Conservation (phyloP, 1,140 invertebrate genomes). For the Rhynchophorus ferrugineus region DNA sequence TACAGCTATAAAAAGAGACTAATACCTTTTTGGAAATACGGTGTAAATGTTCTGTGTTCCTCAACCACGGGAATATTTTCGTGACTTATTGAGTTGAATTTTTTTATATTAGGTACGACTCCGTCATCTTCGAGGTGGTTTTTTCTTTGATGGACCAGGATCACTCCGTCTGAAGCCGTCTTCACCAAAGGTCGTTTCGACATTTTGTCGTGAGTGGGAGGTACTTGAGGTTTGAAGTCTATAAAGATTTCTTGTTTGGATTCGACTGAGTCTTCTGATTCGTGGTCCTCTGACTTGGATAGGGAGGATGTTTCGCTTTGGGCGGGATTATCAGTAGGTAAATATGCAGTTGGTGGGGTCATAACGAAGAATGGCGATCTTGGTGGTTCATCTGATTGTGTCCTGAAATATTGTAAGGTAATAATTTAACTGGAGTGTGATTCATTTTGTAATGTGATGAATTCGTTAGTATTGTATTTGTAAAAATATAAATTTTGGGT, state of each 20-base stretch:
- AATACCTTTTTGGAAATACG: slow-evolving; percentile 44
- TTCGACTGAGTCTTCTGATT: slow-evolving; percentile 51
- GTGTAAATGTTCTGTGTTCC: slow-evolving; percentile 28
- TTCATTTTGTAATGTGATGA: no score
- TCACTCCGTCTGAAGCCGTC: slow-evolving; percentile 73
- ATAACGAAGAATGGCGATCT: slow-evolving; percentile 57
- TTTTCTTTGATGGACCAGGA: slow-evolving; percentile 57
- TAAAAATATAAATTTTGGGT: no score
- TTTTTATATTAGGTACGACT: slow-evolving; percentile 43
- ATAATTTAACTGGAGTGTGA: no score
- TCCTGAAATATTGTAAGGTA: slow-evolving; percentile 57
- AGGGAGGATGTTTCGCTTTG: slow-evolving; percentile 34
- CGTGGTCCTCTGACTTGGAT: slow-evolving; percentile 31
- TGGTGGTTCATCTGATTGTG: slow-evolving; percentile 74
- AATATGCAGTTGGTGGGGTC: slow-evolving; percentile 35
- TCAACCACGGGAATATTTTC: slow-evolving; percentile 45
- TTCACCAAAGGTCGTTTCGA: slow-evolving; percentile 60
- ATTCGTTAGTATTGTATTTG: no score
- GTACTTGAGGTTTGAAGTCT: slow-evolving; percentile 71
- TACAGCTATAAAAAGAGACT: neutral
- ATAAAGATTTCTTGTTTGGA: slow-evolving; percentile 74
- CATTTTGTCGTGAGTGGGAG: slow-evolving; percentile 33
- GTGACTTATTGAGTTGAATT: slow-evolving; percentile 49
- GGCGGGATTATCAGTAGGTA: slow-evolving; percentile 21
- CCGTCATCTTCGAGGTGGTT: slow-evolving; percentile 35